phyloP scores from a whole-genome alignment of 1,140 invertebrate genomes.

The Conus betulinus region DNA sequence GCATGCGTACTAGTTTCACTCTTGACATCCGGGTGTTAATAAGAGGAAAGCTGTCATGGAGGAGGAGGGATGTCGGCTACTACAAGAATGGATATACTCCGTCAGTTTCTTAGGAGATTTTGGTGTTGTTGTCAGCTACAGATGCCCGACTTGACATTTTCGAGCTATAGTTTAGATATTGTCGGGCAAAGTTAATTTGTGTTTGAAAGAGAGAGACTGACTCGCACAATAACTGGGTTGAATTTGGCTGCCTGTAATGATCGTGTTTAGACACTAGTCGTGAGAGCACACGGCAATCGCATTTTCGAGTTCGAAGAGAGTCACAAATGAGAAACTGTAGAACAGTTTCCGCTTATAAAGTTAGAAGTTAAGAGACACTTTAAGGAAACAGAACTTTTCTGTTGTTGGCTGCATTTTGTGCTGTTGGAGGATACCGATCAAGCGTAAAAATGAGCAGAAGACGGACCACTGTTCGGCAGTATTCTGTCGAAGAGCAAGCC shows the following conservation, averaged over 20 bases:
- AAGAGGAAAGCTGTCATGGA: slow-evolving; percentile 34
- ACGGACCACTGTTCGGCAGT: slow-evolving; percentile 45
- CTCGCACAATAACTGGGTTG: no score
- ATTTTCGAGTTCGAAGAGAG: no score
- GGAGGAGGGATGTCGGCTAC: slow-evolving; percentile 24
- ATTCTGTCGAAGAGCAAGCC: slow-evolving; percentile 56
- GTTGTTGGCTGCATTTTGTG: not conserved
- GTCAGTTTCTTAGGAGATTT: not conserved
- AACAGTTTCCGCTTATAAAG: no score
- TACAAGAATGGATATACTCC: slow-evolving; percentile 10
- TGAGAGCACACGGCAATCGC: no score
- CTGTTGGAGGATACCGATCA: not conserved
- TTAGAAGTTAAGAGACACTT: no score
- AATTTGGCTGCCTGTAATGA: no score
- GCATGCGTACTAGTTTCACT: slow-evolving; percentile 18
- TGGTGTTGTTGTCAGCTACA: not conserved
- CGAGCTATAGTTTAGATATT: not conserved
- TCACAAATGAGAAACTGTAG: no score
- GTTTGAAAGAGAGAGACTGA: no score
- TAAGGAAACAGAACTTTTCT: no score
- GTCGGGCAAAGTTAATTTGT: not conserved
- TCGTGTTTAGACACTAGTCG: no score
- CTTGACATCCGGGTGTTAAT: slow-evolving; percentile 34
- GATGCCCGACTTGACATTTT: not conserved
- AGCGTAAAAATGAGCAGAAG: slow-evolving; percentile 36